Base-by-base conservation (phyloP, 2,888 invertebrate genomes). In the Thecocarcelia acutangulata region DNA sequence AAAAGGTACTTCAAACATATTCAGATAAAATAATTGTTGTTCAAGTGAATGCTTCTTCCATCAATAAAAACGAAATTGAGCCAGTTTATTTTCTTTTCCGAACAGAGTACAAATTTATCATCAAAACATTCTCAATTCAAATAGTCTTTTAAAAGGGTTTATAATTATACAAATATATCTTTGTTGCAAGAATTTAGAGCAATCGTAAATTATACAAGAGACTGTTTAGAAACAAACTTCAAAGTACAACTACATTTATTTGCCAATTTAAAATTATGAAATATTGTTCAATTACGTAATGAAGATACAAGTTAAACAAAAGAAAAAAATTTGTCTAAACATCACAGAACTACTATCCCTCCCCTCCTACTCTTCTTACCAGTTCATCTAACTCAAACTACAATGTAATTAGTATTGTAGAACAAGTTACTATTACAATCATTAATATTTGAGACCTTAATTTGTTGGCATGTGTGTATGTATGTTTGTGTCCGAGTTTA, bases 361-460 rank as follows among this genome's bases (percentile, higher is more conserved):
- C n/a, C 48, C 17, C 5, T 15, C 13, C 59, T 24, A 4, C 28
- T n/a, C 24, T 19, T 50, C 11, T 13, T 28, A 21, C 24, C 48
- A 58, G 28, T 64, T 13, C 48, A 24, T 33, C 11, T 11, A 63
- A 54, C 63, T 46, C 12, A 33, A 40, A 73, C 44, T 11, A 54
- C 15, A n/a, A 68, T 75, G 61, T 74, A 70, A 77, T 72, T 79
- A 40, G 75, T 78, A 33, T 58, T 82, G 75, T 79, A 73, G 78
- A 86, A 84, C 87, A 87, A 87, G 85, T 85, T 87, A 87, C 87
- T 87, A 87, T 87, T 87, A 89, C 87, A 87, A 86, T 86, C 86
- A 86, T 88, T 88, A 89, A 87, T 88, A 86, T 84, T 85, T 68
- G 46, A 54, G 19, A 56, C 69, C 64, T 75, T 63, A 56, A 56